phyloP scores from a whole-genome alignment of 2,888 invertebrate genomes.

The Plebejus melissa region DNA sequence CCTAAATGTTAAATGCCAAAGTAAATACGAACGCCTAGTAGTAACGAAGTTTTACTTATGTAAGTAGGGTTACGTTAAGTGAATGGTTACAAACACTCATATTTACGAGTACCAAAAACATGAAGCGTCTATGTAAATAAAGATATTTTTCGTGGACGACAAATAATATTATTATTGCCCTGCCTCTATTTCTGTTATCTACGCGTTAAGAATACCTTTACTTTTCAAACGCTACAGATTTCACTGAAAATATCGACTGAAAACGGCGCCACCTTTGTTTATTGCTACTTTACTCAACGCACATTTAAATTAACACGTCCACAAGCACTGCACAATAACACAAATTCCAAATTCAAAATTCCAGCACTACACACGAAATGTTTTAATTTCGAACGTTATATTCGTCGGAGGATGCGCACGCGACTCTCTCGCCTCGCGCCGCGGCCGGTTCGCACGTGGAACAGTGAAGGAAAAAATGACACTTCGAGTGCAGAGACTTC shows the following conservation, averaged over 20 bases:
- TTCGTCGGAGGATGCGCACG: constrained; percentile 65
- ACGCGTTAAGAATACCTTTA: not conserved
- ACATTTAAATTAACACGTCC: constrained; percentile 30
- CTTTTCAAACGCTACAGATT: not conserved
- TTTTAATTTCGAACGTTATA: constrained; percentile 67
- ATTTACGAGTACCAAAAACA: not conserved
- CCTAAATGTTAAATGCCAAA: not conserved
- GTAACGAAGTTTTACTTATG: not conserved
- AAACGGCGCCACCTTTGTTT: constrained; percentile 21
- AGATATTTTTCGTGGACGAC: not conserved
- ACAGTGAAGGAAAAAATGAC: constrained; percentile 40
- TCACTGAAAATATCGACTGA: not conserved
- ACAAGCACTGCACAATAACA: constrained; percentile 13
- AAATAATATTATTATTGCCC: not conserved
- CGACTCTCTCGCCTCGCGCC: constrained; percentile 43
- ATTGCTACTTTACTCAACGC: constrained; percentile 33
- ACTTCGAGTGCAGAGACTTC: not conserved
- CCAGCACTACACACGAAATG: constrained; percentile 43
- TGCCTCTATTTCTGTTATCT: not conserved
- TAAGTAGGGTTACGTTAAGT: not conserved
- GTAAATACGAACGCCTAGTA: not conserved
- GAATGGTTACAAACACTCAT: too few species aligned
- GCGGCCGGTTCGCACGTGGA: constrained; percentile 3
- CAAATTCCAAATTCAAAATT: constrained; percentile 24
- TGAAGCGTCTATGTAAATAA: not conserved